A percentile compares a stretch with the other conserved stretches of the same genome.
Evolutionary conservation across 2,113 vertebrate genomes (phyloP).

Genomic region (Amazona vittata): DNA sequence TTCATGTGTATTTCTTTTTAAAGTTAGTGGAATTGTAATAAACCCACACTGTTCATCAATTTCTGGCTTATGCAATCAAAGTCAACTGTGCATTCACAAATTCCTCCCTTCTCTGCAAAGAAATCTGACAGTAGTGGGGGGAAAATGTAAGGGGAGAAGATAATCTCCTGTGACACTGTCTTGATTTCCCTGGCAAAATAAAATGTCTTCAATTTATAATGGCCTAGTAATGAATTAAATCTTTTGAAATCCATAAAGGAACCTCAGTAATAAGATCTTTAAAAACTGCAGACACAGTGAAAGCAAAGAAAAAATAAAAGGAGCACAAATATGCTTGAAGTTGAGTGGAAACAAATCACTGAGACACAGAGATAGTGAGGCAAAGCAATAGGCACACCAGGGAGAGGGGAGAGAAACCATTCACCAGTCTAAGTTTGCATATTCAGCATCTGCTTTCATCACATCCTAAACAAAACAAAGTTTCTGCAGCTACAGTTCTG

Average conservation of each 20-base stretch:
- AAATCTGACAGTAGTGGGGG: not conserved
- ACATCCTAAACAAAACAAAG: not conserved
- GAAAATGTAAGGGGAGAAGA: not conserved
- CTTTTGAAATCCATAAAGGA: constrained; percentile 22
- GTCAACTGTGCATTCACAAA: constrained; percentile 50
- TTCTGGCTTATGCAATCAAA: constrained; percentile 42
- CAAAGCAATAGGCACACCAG: not conserved
- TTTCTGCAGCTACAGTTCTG: not conserved
- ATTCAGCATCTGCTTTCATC: not conserved
- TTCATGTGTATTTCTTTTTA: not conserved
- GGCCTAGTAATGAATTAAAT: constrained; percentile 36
- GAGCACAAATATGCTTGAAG: constrained; percentile 11
- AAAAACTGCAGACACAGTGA: constrained; percentile 1
- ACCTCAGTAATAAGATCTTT: constrained; percentile 14
- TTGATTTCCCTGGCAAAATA: constrained; percentile 7
- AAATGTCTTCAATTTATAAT: constrained; percentile 33
- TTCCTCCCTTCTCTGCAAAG: constrained; percentile 24
- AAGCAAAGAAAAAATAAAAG: not conserved
- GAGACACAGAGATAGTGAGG: not conserved
- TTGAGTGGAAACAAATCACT: not conserved
- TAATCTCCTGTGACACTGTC: constrained; percentile 28
- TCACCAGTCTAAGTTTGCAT: not conserved
- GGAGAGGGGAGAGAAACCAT: not conserved
- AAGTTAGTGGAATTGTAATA: constrained; percentile 50
- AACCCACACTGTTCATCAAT: constrained; percentile 10